Conservation (phyloP, 2,888 invertebrate species). For the Trichogramma evanescens region DNA sequence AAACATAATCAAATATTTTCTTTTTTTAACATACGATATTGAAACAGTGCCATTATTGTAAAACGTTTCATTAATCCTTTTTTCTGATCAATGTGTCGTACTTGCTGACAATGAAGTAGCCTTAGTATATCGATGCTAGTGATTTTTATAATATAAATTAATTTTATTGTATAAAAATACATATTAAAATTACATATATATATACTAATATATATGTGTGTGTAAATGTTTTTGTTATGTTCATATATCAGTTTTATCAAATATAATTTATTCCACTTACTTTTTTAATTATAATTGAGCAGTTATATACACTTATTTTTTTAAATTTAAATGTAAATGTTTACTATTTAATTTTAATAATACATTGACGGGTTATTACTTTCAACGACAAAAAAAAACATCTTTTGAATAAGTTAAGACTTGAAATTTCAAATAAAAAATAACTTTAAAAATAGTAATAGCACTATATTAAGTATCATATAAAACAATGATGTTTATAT, state of each 20-base stretch:
- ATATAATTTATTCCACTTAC: conserved; percentile 20
- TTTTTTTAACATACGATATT: conserved; percentile 1
- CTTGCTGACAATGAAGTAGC: conserved; percentile 23
- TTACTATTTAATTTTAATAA: conserved; percentile 20
- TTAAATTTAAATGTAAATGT: conserved; percentile 22
- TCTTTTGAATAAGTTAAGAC: conserved; percentile 14
- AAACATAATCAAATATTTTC: conserved; percentile 1
- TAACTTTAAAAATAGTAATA: conserved; percentile 22
- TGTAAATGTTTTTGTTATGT: conserved; percentile 22
- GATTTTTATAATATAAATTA: conserved; percentile 21
- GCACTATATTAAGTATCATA: conserved; percentile 17
- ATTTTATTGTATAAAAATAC: conserved; percentile 22
- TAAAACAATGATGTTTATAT: conserved; percentile 14
- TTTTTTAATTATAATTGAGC: conserved; percentile 20
- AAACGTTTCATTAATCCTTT: conserved; percentile 12
- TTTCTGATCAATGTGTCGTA: conserved; percentile 19
- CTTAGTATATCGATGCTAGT: conserved; percentile 24
- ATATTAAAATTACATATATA: neutral
- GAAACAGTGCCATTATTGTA: conserved; percentile 22
- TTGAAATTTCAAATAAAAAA: conserved; percentile 6
- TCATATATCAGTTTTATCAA: conserved; percentile 23
- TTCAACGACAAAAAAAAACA: conserved; percentile 13
- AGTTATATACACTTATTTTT: conserved; percentile 24
- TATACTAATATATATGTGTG: conserved; percentile 20
- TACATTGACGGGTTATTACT: conserved; percentile 18